Evolutionary conservation across 2,113 vertebrate genomes (phyloP).

Genomic region (Lophius piscatorius): DNA sequence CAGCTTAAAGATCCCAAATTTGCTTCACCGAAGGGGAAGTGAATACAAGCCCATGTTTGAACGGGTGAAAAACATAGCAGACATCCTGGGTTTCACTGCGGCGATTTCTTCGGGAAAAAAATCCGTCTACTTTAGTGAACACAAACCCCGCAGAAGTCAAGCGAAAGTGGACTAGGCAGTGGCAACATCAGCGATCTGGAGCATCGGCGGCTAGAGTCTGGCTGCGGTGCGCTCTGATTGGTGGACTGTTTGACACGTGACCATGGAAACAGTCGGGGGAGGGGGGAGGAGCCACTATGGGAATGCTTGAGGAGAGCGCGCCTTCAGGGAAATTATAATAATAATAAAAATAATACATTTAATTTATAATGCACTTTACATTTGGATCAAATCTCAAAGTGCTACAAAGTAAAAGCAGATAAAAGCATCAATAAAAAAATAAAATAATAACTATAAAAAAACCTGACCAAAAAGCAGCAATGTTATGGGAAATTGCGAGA

Average conservation of each 20-base stretch:
- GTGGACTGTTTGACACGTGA: conserved; percentile 55
- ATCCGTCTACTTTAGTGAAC: conserved; percentile 52
- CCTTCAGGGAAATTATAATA: conserved; percentile 54
- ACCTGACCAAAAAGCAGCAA: too few species aligned
- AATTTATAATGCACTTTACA: too few species aligned
- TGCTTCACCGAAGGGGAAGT: not conserved
- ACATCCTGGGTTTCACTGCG: conserved; percentile 14
- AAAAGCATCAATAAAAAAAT: too few species aligned
- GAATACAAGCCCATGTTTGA: not conserved
- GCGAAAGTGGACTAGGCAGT: conserved; percentile 50
- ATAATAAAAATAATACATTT: too few species aligned
- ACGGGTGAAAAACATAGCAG: not conserved
- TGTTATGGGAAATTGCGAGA: too few species aligned
- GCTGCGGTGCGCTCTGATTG: conserved; percentile 59
- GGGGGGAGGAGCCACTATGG: conserved; percentile 61
- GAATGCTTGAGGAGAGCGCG: conserved; percentile 70
- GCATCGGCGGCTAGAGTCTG: conserved; percentile 10
- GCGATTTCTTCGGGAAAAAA: not conserved
- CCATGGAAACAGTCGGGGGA: conserved; percentile 8
- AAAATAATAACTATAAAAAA: too few species aligned
- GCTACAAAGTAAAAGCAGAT: too few species aligned
- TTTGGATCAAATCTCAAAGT: too few species aligned
- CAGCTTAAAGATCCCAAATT: conserved; percentile 21
- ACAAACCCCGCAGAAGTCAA: conserved; percentile 45
- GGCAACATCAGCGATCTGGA: conserved; percentile 1